A percentile compares a stretch with the other conserved stretches of the same genome.
These are phyloP conservation scores for Ryuthela nishihirai DNA, from an alignment of 2,888 invertebrate species.

Conservation along the genomic window DNA sequence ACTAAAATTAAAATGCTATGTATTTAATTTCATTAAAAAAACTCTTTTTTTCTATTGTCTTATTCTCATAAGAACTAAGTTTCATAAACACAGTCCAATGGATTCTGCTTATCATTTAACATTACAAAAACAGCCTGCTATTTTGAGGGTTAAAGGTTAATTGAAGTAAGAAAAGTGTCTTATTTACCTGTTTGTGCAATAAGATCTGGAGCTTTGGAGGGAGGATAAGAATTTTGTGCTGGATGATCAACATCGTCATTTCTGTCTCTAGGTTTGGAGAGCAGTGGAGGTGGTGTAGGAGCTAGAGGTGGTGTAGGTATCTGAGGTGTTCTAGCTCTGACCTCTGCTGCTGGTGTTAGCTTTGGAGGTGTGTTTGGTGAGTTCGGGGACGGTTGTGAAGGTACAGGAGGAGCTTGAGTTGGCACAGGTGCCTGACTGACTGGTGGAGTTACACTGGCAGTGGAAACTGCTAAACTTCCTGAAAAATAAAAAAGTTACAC, in stretches of 20 bases:
- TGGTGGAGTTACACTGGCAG: conserved; percentile 22
- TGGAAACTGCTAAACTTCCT: conserved; percentile 18
- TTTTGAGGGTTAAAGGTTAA: too few relatives aligned
- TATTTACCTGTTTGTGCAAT: conserved; percentile 28
- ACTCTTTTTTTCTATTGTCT: too few relatives aligned
- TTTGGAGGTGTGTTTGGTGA: conserved; percentile 35
- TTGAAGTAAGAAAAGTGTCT: too few relatives aligned
- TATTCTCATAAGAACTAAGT: too few relatives aligned
- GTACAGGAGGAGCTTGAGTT: conserved; percentile 30
- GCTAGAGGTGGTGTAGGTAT: conserved; percentile 32
- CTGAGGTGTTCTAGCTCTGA: conserved; percentile 28
- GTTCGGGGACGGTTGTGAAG: conserved; percentile 36
- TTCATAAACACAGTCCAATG: too few relatives aligned
- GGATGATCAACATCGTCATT: conserved; percentile 10
- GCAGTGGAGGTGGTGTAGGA: conserved; percentile 14
- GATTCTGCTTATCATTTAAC: too few relatives aligned
- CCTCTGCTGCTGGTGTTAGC: conserved; percentile 32
- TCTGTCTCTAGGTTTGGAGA: conserved; percentile 33
- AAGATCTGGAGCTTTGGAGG: conserved; percentile 29
- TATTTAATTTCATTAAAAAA: too few relatives aligned
- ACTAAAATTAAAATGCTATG: too few relatives aligned
- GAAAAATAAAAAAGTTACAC: too few relatives aligned
- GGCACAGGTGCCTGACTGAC: conserved; percentile 33
- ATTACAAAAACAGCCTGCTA: too few relatives aligned
- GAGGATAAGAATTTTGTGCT: conserved; percentile 15